phyloP scores from a whole-genome alignment of 1,140 invertebrate species.

The Lucilia cuprina region DNA sequence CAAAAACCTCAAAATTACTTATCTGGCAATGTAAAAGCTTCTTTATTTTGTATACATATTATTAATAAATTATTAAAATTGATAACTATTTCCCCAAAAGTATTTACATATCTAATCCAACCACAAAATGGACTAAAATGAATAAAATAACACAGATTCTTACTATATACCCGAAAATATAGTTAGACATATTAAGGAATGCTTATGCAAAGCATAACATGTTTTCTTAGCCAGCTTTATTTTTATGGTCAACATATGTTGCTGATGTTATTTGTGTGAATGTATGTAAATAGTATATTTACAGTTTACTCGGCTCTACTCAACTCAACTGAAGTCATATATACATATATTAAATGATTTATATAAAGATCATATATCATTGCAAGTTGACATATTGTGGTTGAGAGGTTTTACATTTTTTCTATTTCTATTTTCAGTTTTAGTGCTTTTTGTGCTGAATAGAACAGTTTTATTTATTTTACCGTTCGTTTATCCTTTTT shows the following conservation, averaged over 20 bases:
- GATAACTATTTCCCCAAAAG: not conserved
- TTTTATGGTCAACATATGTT: slow-evolving; percentile 7
- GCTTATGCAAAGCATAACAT: not conserved
- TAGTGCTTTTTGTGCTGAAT: not conserved
- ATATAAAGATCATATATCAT: slow-evolving; percentile 15
- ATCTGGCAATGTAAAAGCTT: not conserved
- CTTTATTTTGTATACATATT: not conserved
- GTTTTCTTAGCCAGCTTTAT: not conserved
- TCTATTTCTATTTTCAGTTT: not conserved
- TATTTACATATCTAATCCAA: not conserved
- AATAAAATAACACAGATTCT: not conserved
- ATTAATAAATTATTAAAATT: not conserved
- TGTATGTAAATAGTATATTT: not conserved
- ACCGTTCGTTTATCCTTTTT: not conserved
- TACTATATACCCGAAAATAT: no score
- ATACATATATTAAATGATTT: slow-evolving; percentile 1
- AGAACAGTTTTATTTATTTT: not conserved
- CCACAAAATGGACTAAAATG: not conserved
- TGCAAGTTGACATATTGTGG: slow-evolving; percentile 5
- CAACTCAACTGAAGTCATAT: not conserved
- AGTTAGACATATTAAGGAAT: not conserved
- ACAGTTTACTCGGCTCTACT: not conserved
- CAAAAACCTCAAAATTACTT: not conserved
- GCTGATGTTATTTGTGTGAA: not conserved
- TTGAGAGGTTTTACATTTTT: not conserved